A percentile compares a stretch with the other conserved stretches of the same genome.
Conservation (phyloP, 2,113 vertebrate species). For the Tychaedon coryphoeus region DNA sequence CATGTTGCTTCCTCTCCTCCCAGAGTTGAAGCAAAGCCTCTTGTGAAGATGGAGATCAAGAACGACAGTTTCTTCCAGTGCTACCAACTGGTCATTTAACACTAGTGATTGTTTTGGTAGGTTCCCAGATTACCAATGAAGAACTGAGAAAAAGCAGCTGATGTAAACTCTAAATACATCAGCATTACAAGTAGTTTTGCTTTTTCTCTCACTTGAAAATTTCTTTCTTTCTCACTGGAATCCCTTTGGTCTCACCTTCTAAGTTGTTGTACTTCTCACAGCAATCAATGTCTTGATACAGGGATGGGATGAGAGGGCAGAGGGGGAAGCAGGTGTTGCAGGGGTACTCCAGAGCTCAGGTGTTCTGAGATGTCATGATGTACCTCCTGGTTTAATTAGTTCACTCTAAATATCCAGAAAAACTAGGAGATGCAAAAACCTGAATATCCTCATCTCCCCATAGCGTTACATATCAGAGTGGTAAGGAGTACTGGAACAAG, state of each 20-base stretch:
- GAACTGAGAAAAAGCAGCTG: not conserved
- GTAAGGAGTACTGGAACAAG: not conserved
- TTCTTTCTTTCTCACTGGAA: not conserved
- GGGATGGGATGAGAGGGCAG: not conserved
- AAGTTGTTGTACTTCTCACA: not conserved
- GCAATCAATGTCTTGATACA: not conserved
- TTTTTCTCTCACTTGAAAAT: not conserved
- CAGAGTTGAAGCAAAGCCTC: not conserved
- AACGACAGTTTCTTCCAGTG: not conserved
- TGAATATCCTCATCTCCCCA: not conserved
- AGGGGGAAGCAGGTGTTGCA: not conserved
- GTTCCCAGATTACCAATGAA: not conserved
- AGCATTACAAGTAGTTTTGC: not conserved
- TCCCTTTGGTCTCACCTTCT: not conserved
- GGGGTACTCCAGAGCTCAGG: not conserved
- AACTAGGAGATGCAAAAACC: not conserved
- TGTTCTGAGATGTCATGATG: not conserved
- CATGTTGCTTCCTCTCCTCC: not conserved
- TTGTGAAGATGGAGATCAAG: not conserved
- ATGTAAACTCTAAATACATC: not conserved
- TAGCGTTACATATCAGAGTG: not conserved
- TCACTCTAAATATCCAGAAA: not conserved
- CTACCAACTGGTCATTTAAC: not conserved
- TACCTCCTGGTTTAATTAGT: not conserved
- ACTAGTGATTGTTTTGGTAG: not conserved